Percentiles rank a stretch among this genome's conserved stretches.
Evolutionary conservation across 2,888 invertebrate species (phyloP).

Genomic region (Lochmaea capreae): DNA sequence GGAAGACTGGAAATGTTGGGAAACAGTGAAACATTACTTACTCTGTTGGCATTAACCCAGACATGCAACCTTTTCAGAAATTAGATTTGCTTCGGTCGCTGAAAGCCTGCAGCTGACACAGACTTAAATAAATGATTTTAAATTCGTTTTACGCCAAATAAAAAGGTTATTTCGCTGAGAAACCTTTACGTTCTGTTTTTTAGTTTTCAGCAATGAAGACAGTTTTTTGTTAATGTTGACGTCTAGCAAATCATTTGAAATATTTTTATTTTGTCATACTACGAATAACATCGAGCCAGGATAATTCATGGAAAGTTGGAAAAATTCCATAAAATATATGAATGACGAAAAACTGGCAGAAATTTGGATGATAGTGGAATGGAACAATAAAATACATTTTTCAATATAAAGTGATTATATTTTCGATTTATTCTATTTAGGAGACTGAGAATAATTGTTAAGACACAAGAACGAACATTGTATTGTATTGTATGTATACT

Average conservation of each 20-base stretch:
- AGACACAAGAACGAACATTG: too few relatives aligned
- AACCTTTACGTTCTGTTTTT: slow-evolving; percentile 18
- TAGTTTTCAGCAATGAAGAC: not conserved
- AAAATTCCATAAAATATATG: too few relatives aligned
- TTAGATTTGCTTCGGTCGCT: slow-evolving; percentile 41
- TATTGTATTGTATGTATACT: too few relatives aligned
- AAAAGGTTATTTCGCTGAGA: slow-evolving; percentile 27
- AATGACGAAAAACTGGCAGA: too few relatives aligned
- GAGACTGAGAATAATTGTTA: too few relatives aligned
- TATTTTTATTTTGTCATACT: not conserved
- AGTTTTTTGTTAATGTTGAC: slow-evolving; percentile 2
- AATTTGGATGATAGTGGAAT: too few relatives aligned
- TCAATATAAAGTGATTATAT: too few relatives aligned
- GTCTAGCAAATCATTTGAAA: not conserved
- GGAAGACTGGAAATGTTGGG: slow-evolving; percentile 20
- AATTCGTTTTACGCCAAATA: slow-evolving; percentile 39
- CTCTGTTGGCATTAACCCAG: slow-evolving; percentile 38
- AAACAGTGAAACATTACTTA: slow-evolving; percentile 40
- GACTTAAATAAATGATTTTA: slow-evolving; percentile 43
- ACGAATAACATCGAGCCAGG: not conserved
- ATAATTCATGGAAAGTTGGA: too few relatives aligned
- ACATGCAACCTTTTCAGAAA: slow-evolving; percentile 41
- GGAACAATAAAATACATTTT: too few relatives aligned
- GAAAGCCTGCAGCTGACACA: slow-evolving; percentile 40
- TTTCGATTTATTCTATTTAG: too few relatives aligned